Base-by-base conservation (phyloP, 2,113 vertebrate species). In the Cnemophilus loriae region DNA sequence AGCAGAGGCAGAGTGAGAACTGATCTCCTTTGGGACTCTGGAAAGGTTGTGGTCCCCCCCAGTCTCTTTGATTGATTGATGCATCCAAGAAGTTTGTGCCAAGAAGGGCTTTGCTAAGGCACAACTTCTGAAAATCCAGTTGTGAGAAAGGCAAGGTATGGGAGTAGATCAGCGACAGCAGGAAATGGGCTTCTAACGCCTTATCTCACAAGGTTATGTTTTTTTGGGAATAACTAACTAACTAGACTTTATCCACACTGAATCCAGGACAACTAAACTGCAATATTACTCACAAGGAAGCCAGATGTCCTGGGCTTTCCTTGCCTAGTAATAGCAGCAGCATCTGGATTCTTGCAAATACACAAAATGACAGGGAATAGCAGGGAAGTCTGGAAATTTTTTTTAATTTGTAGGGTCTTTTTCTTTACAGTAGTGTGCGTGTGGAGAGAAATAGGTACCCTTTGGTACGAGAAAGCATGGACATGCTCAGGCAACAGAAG, bases 331-430 rank as follows among this genome's bases (percentile, higher is more conserved):
- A 90, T 3, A 92, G 56, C 87, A 95, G 80, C 37, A 71, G 49
- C 83, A 93, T 56, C 93, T 89, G 92, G 56, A 84, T 76, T 67
- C 73, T 61, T 55, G 73, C 68, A 95, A 83, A 91, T 5, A 30
- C 35, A 71, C 24, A 88, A 91, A 87, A 15, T 60, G 55, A 87
- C 63, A 82, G 37, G 46, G 68, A 85, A 57, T 16, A 53, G 42
- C 2, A 15, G 47, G 26, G 57, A 94, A 95, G 50, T 6, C 41
- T 32, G 7, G 22, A 57, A 2, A n/a, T n/a, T 18, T 32, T n/a
- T 64, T 61, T 55, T 6, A 8, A 37, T 84, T 76, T 41, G 35
- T 49, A 27, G 16, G 3, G 1, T 3, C 47, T 77, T 32, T 10
- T 14, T 10, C 53, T 14, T 16, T 49, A 10, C 20, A 67, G 23